A percentile compares a stretch with the other conserved stretches of the same genome.
phyloP scores from a whole-genome alignment of 1,140 invertebrate species.

The Leptoteleia sp. region DNA sequence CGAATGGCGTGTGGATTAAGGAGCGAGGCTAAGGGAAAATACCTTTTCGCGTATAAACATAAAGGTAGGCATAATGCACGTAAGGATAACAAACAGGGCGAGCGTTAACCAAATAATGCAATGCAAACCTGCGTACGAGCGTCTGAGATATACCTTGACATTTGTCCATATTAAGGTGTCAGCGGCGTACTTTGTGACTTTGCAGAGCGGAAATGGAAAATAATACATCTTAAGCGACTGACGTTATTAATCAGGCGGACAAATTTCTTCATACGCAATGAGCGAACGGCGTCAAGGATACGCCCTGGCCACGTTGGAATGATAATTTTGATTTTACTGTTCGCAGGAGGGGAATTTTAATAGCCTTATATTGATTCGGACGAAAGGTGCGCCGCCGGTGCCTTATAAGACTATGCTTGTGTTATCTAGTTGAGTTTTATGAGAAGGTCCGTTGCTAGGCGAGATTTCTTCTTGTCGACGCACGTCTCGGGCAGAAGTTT shows the following conservation, averaged over 20 bases:
- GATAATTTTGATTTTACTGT: conserved; percentile 5
- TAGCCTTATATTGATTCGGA: conserved; percentile 16
- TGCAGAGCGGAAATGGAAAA: conserved; percentile 74
- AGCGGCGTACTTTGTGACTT: conserved; percentile 60
- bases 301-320: conserved; percentile 5
- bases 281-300: neutral
- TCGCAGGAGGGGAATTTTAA: conserved; percentile 1
- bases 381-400: no score
- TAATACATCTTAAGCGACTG: conserved; percentile 72
- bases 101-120: conserved; percentile 78
- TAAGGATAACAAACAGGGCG: conserved; percentile 75
- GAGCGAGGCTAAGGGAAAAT: conserved; percentile 38
- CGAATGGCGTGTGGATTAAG: conserved; percentile 61
- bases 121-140: conserved; percentile 73
- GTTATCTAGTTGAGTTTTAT: conserved; percentile 51
- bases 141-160: conserved; percentile 76
- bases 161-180: conserved; percentile 79
- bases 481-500: conserved; percentile 61
- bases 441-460: conserved; percentile 43
- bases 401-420: no score
- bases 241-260: conserved; percentile 66
- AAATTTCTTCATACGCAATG: neutral
- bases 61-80: conserved; percentile 62
- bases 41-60: conserved; percentile 60
- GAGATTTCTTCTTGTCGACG: conserved; percentile 62